These are phyloP conservation scores for Macrochelys suwanniensis DNA, from an alignment of 2,797 vertebrate genomes.

Conservation along the genomic window DNA sequence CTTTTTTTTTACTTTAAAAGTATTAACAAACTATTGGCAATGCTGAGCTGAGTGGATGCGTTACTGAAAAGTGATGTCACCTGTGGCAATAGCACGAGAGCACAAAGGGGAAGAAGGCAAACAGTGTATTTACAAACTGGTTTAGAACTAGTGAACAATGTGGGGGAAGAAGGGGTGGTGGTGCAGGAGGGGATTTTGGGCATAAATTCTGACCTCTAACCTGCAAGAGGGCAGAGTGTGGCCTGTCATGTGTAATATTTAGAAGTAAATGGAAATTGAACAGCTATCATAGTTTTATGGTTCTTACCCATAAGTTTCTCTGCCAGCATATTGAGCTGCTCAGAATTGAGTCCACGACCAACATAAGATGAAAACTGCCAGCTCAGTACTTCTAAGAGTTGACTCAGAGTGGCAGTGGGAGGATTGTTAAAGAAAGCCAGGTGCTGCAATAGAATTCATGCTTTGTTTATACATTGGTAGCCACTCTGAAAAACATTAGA, in stretches of 20 bases:
- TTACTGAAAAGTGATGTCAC: neutral
- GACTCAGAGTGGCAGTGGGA: conserved; percentile 89
- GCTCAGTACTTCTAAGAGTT: conserved; percentile 95
- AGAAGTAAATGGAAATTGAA: neutral
- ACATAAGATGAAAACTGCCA: conserved; percentile 98
- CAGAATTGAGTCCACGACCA: conserved; percentile 92
- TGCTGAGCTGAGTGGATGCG: neutral
- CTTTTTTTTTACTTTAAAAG: conserved; percentile 21
- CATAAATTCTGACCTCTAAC: neutral
- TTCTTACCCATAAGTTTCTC: conserved; percentile 92
- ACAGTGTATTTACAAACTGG: neutral
- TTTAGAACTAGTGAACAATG: neutral
- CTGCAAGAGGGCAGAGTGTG: neutral
- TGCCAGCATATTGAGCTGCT: conserved; percentile 95
- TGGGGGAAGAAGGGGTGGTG: neutral
- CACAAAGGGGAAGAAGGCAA: neutral
- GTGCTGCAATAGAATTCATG: conserved; percentile 85
- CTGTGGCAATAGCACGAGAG: neutral
- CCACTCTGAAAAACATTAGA: neutral
- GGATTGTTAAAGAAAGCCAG: conserved; percentile 94
- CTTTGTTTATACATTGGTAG: conserved; percentile 26
- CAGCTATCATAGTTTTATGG: neutral
- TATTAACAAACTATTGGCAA: neutral
- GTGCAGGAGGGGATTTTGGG: neutral
- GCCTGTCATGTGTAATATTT: neutral